Evolutionary conservation across 1,140 invertebrate species (phyloP), one percentile per base, ranked within the genome.

Genomic region (Drosophila lacertosa): DNA sequence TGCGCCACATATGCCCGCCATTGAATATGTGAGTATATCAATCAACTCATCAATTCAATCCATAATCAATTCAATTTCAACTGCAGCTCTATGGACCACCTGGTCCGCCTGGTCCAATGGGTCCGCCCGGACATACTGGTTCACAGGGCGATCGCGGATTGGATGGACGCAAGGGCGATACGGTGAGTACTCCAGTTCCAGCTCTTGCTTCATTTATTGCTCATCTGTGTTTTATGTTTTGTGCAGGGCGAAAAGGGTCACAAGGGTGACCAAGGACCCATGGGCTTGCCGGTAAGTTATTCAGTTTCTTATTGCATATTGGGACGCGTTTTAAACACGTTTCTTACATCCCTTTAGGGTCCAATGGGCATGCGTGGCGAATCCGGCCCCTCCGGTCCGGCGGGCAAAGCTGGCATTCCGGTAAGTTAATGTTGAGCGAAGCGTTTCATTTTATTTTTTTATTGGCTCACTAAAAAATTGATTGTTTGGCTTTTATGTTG

Each of bases 231-330:
- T 13, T 10, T n/a, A 20, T 15, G 6, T n/a, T 39, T n/a, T 58
- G 16, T n/a, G 11, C 66, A 98, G 97, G 97, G 97, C 74, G 95
- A 96, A 74, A 97, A 97, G 92, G 97, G 97, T 53, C 93, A 94
- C 47, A 97, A 96, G 92, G 97, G 97, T 54, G 96, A 98, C 92
- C 95, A 96, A 48, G 97, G 97, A 80, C 97, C 97, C 48, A 98
- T 98, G 96, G 97, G 97, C 91, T 93, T 98, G 90, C 97, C 97
- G 79, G 97, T 98, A 95, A 95, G 96, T 96, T 39, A 82, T 24
- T 44, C 15, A 35, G 16, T 10, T 39, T 18, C 18, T 10, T 6
- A 48, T 57, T 45, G 45, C 40, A 32, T 44, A n/a, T 48, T 18
- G 0, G 11, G 2, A 37, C 22, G 29, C 11, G 7, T 58, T 44